These are phyloP conservation scores for Molossus molossus DNA, from an alignment of 2,797 vertebrate genomes.

Conservation along the genomic window DNA sequence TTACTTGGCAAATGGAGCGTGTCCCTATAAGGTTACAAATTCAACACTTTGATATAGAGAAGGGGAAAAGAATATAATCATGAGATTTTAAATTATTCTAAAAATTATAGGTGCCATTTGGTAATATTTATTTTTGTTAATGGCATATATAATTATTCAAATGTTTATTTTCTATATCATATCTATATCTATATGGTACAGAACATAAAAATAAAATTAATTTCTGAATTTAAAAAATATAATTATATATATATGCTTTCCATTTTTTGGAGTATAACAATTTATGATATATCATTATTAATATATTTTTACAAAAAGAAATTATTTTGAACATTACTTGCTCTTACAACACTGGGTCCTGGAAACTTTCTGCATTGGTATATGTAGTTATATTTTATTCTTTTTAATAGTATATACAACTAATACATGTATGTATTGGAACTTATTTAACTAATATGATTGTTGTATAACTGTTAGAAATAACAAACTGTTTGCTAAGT, in stretches of 20 bases:
- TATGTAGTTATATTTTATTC: neutral
- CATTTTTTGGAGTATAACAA: neutral
- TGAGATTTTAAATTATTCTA: constrained; percentile 41
- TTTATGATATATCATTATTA: neutral
- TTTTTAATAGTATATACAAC: neutral
- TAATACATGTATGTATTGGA: neutral
- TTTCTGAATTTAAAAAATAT: neutral
- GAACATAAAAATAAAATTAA: neutral
- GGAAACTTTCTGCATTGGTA: neutral
- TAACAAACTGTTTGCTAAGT: neutral
- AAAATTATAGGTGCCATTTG: neutral
- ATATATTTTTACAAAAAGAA: neutral
- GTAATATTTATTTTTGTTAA: neutral
- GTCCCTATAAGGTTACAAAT: constrained; percentile 29
- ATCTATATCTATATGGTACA: neutral
- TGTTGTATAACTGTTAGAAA: neutral
- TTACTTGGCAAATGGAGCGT: constrained; percentile 68
- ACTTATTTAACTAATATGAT: neutral
- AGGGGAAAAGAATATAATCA: neutral
- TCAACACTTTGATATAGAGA: constrained; percentile 47
- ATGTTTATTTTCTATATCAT: neutral
- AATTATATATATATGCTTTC: neutral
- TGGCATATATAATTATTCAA: neutral
- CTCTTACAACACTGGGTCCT: neutral
- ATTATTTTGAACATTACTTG: neutral